Conservation (phyloP, 2,888 invertebrate species). For the Xestoiulus laeticollis region DNA sequence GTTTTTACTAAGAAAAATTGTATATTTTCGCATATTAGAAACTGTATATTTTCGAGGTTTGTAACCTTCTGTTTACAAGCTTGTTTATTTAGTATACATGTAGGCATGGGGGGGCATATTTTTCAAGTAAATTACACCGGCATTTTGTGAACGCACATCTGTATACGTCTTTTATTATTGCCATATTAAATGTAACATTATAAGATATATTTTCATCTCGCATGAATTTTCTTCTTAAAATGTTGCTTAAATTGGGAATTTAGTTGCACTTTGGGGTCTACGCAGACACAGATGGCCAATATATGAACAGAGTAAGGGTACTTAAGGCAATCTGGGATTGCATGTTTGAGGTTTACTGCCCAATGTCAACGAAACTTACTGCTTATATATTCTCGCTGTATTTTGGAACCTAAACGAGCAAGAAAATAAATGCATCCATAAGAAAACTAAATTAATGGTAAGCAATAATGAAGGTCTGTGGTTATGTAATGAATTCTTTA, state of each 20-base stretch:
- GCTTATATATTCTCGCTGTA: not conserved
- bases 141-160: not conserved
- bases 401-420: not conserved
- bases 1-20: not conserved
- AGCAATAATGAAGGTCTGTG: not conserved
- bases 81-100: not conserved
- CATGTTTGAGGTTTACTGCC: conserved; percentile 42
- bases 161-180: conserved; percentile 9
- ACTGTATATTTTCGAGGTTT: not conserved
- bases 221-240: conserved; percentile 44
- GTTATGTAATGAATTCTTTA: not conserved
- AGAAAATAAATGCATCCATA: not conserved
- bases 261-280: conserved; percentile 44
- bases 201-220: conserved; percentile 34
- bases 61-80: not conserved
- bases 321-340: conserved; percentile 46
- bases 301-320: conserved; percentile 45
- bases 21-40: too few species aligned
- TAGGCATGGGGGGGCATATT: not conserved
- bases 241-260: conserved; percentile 32
- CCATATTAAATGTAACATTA: conserved; percentile 44
- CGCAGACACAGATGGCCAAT: conserved; percentile 47
- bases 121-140: not conserved
- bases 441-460: not conserved
- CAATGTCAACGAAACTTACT: conserved; percentile 29